Evolutionary conservation across 2,113 vertebrate species (phyloP), one percentile per base, ranked within the genome.

Genomic region (Engystomops pustulosus): DNA sequence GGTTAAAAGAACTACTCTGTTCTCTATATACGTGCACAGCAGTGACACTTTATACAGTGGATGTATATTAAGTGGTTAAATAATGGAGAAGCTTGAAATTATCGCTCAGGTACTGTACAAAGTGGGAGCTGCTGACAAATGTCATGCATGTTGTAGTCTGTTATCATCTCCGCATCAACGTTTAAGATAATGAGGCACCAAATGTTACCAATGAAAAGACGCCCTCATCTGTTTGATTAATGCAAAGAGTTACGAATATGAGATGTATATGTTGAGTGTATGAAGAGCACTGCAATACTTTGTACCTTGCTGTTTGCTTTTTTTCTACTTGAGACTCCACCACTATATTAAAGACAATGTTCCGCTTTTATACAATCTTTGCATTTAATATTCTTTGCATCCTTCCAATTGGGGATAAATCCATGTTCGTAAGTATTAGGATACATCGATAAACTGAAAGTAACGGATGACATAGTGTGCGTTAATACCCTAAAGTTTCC

Each of bases 301-400:
- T 72, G 70, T 72, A 72, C n/a, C 23, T 45, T 47, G 70, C 41
- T 72, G 70, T 72, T 72, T 72, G 23, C 70, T 27, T 47, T 72
- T 41, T 72, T 72, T 72, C 41, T 72, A 72, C 38, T 47, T 72
- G 70, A 72, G 70, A 72, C 38, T 72, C 41, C 70, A 72, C 38
- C 70, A 15, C 41, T 72, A 27, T 72, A 72, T 72, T 72, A 72
- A 72, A 72, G 70, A 72, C 11, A 72, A 72, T 72, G 41, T 72
- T 72, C 41, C 15, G 70, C 38, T 72, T 72, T 72, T 72, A 47
- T 72, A 72, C 70, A 27, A 25, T 72, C 70, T 25, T 47, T 72
- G 41, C 70, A 47, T 44, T 72, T 25, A 25, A 72, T 72, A 72
- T 72, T 72, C 11, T 47, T 72, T 72, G 70, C n/a, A 72, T 25